These are phyloP conservation scores for Lumbricus terrestris DNA, from an alignment of 2,888 invertebrate genomes.

Conservation along the genomic window DNA sequence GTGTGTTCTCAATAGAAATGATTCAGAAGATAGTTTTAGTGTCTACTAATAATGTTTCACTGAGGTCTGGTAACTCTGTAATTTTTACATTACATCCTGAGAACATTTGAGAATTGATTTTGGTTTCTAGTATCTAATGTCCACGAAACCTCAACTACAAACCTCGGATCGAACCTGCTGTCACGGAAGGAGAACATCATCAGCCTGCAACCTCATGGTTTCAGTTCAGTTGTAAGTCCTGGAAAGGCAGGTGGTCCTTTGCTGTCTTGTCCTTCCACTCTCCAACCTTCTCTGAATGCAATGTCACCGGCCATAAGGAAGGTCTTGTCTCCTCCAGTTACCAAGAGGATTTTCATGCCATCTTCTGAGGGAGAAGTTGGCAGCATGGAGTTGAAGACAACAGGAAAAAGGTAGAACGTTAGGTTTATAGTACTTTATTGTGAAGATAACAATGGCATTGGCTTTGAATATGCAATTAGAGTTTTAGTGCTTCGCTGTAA, in stretches of 20 bases:
- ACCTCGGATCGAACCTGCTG: background rate
- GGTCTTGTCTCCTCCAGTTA: background rate
- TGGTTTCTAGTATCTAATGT: background rate
- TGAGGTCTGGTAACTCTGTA: background rate
- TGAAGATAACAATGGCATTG: too few relatives aligned
- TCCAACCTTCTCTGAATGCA: background rate
- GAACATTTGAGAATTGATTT: background rate
- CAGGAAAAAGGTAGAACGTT: background rate
- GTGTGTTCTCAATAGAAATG: background rate
- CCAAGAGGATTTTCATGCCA: constrained; percentile 3
- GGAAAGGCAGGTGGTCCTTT: background rate
- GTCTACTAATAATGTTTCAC: background rate
- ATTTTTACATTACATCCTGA: background rate
- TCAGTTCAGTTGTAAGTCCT: background rate
- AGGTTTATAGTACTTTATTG: background rate
- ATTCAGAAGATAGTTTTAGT: background rate
- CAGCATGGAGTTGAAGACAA: background rate
- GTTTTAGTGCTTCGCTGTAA: background rate
- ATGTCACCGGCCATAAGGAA: background rate
- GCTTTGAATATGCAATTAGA: background rate
- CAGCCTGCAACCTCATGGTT: background rate
- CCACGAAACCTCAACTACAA: background rate
- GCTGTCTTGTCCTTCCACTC: background rate
- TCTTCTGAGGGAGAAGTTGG: background rate
- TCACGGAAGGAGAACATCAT: background rate